A percentile compares a stretch with the other conserved stretches of the same genome.
Evolutionary conservation across 2,797 vertebrate genomes (phyloP).

Genomic region (Xerus rutilus): DNA sequence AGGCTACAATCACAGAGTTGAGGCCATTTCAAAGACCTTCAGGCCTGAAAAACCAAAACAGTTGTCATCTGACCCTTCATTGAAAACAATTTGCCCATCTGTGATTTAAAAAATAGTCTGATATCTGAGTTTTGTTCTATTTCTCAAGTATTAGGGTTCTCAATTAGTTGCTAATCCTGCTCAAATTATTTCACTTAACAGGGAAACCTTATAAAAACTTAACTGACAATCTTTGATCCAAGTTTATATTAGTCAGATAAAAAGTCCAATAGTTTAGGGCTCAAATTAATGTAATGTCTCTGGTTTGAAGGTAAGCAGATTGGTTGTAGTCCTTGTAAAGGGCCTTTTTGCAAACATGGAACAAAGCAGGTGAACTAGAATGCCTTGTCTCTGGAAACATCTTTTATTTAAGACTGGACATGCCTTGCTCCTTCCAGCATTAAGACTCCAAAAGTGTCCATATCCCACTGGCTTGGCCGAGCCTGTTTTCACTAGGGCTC

Average conservation of each 20-base stretch:
- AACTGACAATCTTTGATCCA: not conserved
- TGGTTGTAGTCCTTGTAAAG: not conserved
- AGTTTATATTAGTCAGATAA: not conserved
- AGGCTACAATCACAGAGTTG: not conserved
- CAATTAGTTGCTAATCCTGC: not conserved
- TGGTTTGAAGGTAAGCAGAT: not conserved
- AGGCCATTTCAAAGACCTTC: not conserved
- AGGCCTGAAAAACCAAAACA: not conserved
- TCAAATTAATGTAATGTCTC: not conserved
- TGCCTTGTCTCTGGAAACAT: not conserved
- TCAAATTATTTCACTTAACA: conserved; percentile 44
- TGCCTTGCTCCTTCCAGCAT: not conserved
- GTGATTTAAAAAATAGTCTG: not conserved
- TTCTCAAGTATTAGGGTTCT: not conserved
- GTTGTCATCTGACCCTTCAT: not conserved
- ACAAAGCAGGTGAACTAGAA: not conserved
- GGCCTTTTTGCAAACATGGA: not conserved
- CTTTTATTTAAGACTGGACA: not conserved
- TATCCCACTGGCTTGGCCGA: not conserved
- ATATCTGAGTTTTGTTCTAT: not conserved
- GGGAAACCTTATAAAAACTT: not conserved
- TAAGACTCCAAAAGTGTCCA: not conserved
- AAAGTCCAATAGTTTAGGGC: conserved; percentile 1
- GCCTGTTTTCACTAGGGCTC: conserved; percentile 8
- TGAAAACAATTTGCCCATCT: not conserved